Base-by-base conservation (phyloP, 2,888 invertebrate genomes). In the Graphium colonna region DNA sequence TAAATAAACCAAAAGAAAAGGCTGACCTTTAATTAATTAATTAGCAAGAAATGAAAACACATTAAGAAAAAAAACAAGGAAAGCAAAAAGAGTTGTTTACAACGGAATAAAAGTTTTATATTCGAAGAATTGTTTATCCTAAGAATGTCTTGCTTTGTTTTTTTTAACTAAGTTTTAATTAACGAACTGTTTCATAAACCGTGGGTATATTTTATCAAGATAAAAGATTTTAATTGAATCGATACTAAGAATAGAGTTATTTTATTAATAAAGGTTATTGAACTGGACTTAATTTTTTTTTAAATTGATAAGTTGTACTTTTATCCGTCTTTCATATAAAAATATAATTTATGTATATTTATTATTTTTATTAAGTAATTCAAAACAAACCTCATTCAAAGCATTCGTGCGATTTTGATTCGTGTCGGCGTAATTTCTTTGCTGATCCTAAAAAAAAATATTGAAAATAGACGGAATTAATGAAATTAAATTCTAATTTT, bases 1-100 rank as follows among this genome's bases (percentile, higher is more conserved):
- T 40, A 52, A 46, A 40, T 50, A 46, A 46, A 41, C 52, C 39
- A 26, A 4, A 50, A 15, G 33, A 1, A 45, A 45, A 45, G 45
- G 7, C 28, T 41, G n/a, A 41, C 16, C 16, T 52, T 46, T 41
- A 13, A 18, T 15, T 41, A 36, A 26, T 42, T 46, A 52, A 47
- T 52, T 52, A 42, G n/a, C 3, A 16, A 15, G 21, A 52, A 38
- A 13, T 33, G 12, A 46, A 38, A 9, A 42, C 36, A 47, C 21
- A 47, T 47, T 47, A 12, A 52, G 36, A 47, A 12, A 36, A 46
- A 33, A 28, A 28, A 16, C 13, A 33, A 41, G n/a, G n/a, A n/a
- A n/a, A n/a, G n/a, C n/a, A n/a, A n/a, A n/a, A n/a, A n/a, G n/a
- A n/a, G n/a, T n/a, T n/a, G n/a, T n/a, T n/a, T n/a, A n/a, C n/a